Evolutionary conservation across 1,140 invertebrate genomes (phyloP), one percentile per base, ranked within the genome.

Genomic region (Trypoxylus dichotomus): DNA sequence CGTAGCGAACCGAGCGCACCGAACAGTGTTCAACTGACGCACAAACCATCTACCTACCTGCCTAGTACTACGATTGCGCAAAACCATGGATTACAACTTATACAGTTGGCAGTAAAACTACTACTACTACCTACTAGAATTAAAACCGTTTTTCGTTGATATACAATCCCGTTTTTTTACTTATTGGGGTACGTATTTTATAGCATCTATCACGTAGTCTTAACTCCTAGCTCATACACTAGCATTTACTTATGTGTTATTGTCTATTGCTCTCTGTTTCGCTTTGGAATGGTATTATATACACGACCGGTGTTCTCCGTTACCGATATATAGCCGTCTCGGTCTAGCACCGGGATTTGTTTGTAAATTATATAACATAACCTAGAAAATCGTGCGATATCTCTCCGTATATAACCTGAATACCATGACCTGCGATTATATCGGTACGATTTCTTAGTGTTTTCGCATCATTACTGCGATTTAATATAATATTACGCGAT

Each of bases 51-150:
- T 58, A 19, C 24, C 24, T 68, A 68, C 60, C 60, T 68, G 60
- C 60, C 60, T 68, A 68, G 60, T 68, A 68, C 19, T 68, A 68
- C 60, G 60, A 29, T 68, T 68, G 60, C 60, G 60, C 60, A 24
- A 68, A 68, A 68, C 60, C 60, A 68, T 68, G 60, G 60, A 68
- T 68, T 68, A 68, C 60, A 68, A 68, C 24, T 68, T 68, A 68
- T 8, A 68, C 60, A 29, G 60, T 68, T 68, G 60, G 60, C 60
- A 68, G 60, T 68, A 68, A 68, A 68, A 68, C 60, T 68, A 68
- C 60, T 68, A 68, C 60, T 29, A 68, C 60, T 68, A 68, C 60
- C 60, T 68, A 68, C 60, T 68, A 68, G 25, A 68, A 68, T 54
- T 54, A 68, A 25, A 29, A 68, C 24, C 21, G 60, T 68, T 68